A percentile compares a stretch with the other conserved stretches of the same genome.
Conservation (phyloP, 2,797 vertebrate species). For the Ptychadena robeensis region DNA sequence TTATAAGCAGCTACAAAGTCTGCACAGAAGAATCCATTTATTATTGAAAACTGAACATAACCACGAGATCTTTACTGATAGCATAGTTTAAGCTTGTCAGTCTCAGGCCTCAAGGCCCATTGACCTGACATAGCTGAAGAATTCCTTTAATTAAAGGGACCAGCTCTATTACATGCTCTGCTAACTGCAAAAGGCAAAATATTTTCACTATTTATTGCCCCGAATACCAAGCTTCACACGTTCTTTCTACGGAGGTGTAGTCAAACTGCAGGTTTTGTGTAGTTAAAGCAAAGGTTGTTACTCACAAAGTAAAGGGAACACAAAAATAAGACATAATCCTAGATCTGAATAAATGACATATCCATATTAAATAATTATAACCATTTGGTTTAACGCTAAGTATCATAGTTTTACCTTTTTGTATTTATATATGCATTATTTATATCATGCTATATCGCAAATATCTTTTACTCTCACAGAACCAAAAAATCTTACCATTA, state of each 20-base stretch:
- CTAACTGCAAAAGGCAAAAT: background rate
- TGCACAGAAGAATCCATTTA: background rate
- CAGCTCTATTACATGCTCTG: background rate
- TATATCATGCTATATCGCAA: no score
- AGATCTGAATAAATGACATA: no score
- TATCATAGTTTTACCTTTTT: no score
- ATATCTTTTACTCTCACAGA: no score
- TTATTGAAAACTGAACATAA: background rate
- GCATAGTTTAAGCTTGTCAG: background rate
- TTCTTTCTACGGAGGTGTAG: background rate
- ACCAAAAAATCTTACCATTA: no score
- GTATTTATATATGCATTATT: no score
- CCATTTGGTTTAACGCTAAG: no score
- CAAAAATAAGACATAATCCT: no score
- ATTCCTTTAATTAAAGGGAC: conserved; percentile 3
- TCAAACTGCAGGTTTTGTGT: background rate
- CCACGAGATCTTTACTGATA: background rate
- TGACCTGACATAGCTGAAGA: background rate
- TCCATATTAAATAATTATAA: no score
- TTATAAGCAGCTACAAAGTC: background rate
- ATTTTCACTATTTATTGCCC: background rate
- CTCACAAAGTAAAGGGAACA: no score
- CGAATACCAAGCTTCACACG: background rate
- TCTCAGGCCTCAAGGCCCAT: background rate
- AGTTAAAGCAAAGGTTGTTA: no score